Evolutionary conservation across 2,888 invertebrate genomes (phyloP).

Genomic region (Euplagia quadripunctaria): DNA sequence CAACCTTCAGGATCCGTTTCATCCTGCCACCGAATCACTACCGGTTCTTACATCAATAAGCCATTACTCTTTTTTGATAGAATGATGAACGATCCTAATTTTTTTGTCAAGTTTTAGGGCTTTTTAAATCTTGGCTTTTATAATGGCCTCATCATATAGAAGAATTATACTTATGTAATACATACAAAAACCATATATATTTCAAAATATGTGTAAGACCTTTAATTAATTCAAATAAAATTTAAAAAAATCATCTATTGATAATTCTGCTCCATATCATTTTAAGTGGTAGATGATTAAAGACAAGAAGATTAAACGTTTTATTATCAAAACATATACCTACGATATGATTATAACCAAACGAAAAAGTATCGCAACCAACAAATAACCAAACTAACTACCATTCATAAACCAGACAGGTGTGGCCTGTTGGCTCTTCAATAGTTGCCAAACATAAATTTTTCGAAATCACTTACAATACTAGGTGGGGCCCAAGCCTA

Average conservation of each 20-base stretch:
- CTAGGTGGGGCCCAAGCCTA: constrained; percentile 14
- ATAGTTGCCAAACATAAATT: constrained; percentile 19
- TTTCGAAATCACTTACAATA: constrained; percentile 25
- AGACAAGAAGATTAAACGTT: too few relatives aligned
- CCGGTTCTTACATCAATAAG: constrained; percentile 45
- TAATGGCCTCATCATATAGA: neutral
- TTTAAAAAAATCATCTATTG: too few relatives aligned
- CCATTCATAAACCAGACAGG: constrained; percentile 13
- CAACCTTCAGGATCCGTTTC: constrained; percentile 59
- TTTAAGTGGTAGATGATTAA: neutral
- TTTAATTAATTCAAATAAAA: too few relatives aligned
- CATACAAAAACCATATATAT: too few relatives aligned
- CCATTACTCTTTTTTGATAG: constrained; percentile 28
- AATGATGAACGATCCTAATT: constrained; percentile 4
- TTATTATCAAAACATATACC: neutral
- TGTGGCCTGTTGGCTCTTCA: constrained; percentile 15
- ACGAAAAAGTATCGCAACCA: neutral
- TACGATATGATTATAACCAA: neutral
- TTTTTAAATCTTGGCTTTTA: neutral
- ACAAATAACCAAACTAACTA: neutral
- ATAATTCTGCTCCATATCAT: neutral
- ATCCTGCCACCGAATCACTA: constrained; percentile 51
- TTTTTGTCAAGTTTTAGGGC: neutral
- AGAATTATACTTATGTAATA: neutral
- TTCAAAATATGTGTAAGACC: too few relatives aligned